Evolutionary conservation across 2,113 vertebrate genomes (phyloP).

Genomic region (Microcebus murinus): DNA sequence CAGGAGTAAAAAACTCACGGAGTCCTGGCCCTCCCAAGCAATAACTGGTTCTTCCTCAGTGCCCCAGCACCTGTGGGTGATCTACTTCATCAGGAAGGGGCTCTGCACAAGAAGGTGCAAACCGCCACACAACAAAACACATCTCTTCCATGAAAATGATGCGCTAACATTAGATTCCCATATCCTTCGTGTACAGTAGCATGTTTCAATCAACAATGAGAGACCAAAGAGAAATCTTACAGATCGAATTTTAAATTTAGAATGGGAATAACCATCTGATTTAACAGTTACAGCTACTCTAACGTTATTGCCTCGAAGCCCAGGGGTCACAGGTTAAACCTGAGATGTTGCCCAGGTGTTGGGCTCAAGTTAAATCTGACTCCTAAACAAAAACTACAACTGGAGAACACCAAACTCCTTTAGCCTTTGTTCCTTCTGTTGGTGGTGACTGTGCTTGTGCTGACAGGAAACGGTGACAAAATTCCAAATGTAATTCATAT

Average conservation of each 20-base stretch:
- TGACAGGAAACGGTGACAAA: constrained; percentile 8
- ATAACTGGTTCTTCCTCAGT: background rate
- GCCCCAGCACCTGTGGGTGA: rapidly evolving
- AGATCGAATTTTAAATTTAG: background rate
- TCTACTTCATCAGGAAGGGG: background rate
- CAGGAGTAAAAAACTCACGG: background rate
- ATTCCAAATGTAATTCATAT: background rate
- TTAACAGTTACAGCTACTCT: background rate
- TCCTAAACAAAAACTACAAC: background rate
- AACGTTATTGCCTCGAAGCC: background rate
- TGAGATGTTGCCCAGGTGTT: background rate
- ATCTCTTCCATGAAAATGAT: background rate
- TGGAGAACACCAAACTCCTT: background rate
- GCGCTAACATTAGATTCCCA: background rate
- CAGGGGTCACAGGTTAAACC: rapidly evolving
- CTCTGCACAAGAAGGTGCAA: background rate
- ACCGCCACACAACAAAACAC: background rate
- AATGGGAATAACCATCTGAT: background rate
- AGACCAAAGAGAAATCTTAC: background rate
- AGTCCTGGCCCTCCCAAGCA: background rate
- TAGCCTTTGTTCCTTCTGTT: background rate
- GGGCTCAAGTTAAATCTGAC: background rate
- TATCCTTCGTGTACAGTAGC: background rate
- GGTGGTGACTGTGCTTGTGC: background rate
- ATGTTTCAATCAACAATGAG: background rate